phyloP scores from a whole-genome alignment of 2,888 invertebrate genomes.

The Sinopyrophorus schimmeli region DNA sequence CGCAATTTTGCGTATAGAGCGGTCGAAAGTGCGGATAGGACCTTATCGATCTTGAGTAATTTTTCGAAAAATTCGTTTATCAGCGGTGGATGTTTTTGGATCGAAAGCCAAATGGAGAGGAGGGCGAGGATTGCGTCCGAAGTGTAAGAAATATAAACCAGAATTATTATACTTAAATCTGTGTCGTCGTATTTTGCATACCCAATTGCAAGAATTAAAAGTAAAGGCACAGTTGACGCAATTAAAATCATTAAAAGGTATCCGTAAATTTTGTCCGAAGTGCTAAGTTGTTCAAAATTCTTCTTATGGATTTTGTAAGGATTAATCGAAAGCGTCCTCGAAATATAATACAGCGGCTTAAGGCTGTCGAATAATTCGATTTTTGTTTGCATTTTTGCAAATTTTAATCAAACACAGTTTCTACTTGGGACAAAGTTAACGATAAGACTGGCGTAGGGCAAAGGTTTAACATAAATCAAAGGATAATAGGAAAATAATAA shows the following conservation, averaged over 20 bases:
- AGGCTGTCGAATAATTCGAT: background rate
- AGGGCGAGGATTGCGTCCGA: background rate
- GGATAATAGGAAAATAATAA: too few species aligned
- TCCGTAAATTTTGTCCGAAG: background rate
- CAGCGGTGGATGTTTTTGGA: background rate
- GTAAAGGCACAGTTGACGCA: background rate
- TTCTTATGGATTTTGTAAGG: background rate
- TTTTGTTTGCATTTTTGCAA: too few species aligned
- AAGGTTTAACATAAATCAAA: too few species aligned
- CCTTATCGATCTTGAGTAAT: background rate
- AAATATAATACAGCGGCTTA: background rate
- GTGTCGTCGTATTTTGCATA: background rate
- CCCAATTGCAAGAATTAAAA: background rate
- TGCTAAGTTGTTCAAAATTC: background rate
- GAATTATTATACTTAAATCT: conserved; percentile 1
- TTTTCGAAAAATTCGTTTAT: background rate
- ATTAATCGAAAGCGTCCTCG: background rate
- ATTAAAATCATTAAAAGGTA: background rate
- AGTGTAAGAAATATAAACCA: background rate
- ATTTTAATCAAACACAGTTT: too few species aligned
- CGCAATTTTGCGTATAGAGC: too few species aligned
- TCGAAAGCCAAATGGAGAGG: background rate
- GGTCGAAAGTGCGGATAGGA: background rate
- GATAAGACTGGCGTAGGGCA: too few species aligned
- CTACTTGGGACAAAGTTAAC: too few species aligned